Conservation (phyloP, 2,797 vertebrate genomes). For the Podarcis lilfordi region DNA sequence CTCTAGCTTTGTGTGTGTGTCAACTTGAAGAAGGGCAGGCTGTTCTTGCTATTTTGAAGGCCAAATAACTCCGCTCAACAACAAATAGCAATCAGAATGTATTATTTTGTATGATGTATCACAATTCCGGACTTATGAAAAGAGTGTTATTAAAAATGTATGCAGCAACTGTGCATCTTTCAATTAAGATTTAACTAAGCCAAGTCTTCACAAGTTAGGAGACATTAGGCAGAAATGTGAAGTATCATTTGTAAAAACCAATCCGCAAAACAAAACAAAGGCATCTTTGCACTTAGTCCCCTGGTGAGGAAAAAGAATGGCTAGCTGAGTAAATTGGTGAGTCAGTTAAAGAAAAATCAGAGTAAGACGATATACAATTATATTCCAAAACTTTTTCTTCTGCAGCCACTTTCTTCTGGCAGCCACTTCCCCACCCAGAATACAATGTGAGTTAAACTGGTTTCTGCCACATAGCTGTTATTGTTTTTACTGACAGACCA, state of each 20-base stretch:
- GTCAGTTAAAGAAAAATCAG: no score
- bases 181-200: background rate
- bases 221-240: background rate
- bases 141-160: background rate
- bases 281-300: background rate
- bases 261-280: background rate
- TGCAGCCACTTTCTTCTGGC: no score
- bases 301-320: no score
- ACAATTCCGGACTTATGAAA: constrained; percentile 30
- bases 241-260: background rate
- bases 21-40: background rate
- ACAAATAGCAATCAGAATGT: constrained; percentile 37
- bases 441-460: no score
- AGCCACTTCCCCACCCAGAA: no score
- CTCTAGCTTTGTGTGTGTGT: background rate
- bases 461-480: no score
- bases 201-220: background rate
- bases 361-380: no score
- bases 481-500: no score
- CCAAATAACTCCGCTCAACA: background rate
- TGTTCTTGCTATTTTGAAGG: background rate
- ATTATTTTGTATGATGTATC: constrained; percentile 33
- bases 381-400: no score
- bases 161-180: background rate
- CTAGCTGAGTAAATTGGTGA: no score